Conservation (phyloP, 2,113 vertebrate genomes). For the Microtus ochrogaster region DNA sequence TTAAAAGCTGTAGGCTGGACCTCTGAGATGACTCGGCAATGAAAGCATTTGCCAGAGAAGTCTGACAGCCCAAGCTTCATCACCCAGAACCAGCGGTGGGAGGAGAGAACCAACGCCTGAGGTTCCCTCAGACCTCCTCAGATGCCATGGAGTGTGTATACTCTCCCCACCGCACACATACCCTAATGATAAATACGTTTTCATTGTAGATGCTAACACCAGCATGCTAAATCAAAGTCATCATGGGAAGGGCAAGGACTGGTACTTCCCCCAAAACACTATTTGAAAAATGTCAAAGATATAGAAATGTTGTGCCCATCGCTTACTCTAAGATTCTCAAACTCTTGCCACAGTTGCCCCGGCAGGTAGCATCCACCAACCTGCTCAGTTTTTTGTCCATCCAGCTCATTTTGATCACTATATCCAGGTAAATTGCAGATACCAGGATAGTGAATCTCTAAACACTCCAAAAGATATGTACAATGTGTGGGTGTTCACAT, state of each 20-base stretch:
- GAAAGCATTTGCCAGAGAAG: not conserved
- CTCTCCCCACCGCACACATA: not conserved
- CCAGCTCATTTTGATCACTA: not conserved
- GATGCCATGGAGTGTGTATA: not conserved
- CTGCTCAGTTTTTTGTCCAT: not conserved
- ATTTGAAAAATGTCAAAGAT: not conserved
- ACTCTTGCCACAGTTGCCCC: accelerated
- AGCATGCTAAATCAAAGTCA: not conserved
- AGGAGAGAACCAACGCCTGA: not conserved
- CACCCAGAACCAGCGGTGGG: not conserved
- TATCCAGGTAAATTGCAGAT: not conserved
- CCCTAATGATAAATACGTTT: not conserved
- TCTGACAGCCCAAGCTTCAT: not conserved
- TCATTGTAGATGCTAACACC: not conserved
- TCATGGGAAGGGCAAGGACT: not conserved
- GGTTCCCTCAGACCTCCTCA: not conserved
- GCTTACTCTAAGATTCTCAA: not conserved
- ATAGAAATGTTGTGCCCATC: not conserved
- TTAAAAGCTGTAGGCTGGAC: not conserved
- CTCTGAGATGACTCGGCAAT: not conserved
- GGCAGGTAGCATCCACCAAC: too few species aligned
- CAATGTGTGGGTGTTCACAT: not conserved
- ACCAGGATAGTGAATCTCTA: not conserved
- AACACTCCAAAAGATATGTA: not conserved
- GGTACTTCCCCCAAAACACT: not conserved